Percentiles rank a stretch among this genome's conserved stretches.
Conservation (phyloP, 37 sponge, comb jelly and placozoan species). For the Haliclona indistincta region DNA sequence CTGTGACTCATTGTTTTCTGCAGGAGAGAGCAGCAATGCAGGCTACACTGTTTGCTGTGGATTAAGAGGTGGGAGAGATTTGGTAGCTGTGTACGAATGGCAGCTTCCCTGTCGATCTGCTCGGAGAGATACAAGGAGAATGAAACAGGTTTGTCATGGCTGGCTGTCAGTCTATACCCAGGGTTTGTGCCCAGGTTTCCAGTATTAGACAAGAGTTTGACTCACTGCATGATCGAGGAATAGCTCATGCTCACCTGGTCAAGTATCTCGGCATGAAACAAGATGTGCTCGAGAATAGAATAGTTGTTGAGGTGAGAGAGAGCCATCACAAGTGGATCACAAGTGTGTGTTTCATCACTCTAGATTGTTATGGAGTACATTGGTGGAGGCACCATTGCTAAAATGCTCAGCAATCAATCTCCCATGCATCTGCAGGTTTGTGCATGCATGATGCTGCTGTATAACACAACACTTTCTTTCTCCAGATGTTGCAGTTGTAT, state of each 20-base stretch:
- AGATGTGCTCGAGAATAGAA: slow-evolving; percentile 18
- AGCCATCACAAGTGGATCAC: background rate
- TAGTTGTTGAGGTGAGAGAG: slow-evolving; percentile 53
- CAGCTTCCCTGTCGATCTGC: slow-evolving; percentile 40
- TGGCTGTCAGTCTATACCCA: background rate
- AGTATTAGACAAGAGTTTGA: slow-evolving; percentile 68
- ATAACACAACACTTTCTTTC: background rate
- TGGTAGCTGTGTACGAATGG: slow-evolving; percentile 76
- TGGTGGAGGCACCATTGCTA: slow-evolving; percentile 55
- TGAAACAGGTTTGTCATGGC: slow-evolving; percentile 26
- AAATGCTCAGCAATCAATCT: slow-evolving; percentile 34
- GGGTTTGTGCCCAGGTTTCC: slow-evolving; percentile 22
- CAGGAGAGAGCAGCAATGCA: slow-evolving; percentile 37
- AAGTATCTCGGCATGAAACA: slow-evolving; percentile 57
- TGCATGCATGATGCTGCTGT: background rate
- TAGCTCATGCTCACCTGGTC: slow-evolving; percentile 57
- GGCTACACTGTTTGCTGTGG: slow-evolving; percentile 62
- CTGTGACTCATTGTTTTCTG: background rate
- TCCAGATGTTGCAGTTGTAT: slow-evolving; percentile 53
- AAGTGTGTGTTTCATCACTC: background rate
- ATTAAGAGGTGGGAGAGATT: slow-evolving; percentile 40
- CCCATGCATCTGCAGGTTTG: slow-evolving; percentile 34
- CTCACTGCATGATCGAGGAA: background rate
- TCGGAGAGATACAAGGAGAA: slow-evolving; percentile 22
- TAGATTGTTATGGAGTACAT: slow-evolving; percentile 64